Conservation (phyloP, 1,140 invertebrate genomes). For the Calephelis nemesis region DNA sequence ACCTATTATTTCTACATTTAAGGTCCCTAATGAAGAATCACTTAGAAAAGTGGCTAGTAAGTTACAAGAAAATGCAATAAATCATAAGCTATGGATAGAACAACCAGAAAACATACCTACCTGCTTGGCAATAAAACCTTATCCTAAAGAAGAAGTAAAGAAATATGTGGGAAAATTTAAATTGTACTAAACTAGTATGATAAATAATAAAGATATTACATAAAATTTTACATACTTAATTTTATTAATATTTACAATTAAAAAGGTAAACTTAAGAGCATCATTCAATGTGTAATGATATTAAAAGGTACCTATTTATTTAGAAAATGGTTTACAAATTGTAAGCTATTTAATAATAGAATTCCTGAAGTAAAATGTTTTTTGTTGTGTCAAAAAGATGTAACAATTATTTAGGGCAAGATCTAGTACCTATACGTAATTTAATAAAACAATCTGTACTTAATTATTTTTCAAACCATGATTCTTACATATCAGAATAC, state of each 20-base stretch:
- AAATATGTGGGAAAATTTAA: slow-evolving; percentile 94
- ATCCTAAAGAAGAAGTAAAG: slow-evolving; percentile 91
- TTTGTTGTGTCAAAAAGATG: no score
- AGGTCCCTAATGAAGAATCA: slow-evolving; percentile 88
- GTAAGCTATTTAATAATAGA: no score
- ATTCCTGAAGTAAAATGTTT: no score
- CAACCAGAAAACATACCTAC: slow-evolving; percentile 98
- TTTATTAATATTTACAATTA: neutral
- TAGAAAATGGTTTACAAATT: no score
- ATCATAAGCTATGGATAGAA: slow-evolving; percentile 97
- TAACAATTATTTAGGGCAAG: no score
- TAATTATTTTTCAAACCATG: no score
- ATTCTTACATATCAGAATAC: no score
- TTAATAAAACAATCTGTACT: no score
- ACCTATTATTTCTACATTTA: neutral
- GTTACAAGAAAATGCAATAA: slow-evolving; percentile 86
- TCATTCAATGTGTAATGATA: no score
- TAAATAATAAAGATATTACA: slow-evolving; percentile 13
- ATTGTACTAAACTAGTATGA: slow-evolving; percentile 76
- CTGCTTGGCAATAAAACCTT: slow-evolving; percentile 96
- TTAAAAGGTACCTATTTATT: no score
- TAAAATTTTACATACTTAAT: neutral
- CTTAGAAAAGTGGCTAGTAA: slow-evolving; percentile 84
- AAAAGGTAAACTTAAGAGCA: no score
- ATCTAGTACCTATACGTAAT: no score